Conservation (phyloP, 2,113 vertebrate species). For the Apteryx mantelli region DNA sequence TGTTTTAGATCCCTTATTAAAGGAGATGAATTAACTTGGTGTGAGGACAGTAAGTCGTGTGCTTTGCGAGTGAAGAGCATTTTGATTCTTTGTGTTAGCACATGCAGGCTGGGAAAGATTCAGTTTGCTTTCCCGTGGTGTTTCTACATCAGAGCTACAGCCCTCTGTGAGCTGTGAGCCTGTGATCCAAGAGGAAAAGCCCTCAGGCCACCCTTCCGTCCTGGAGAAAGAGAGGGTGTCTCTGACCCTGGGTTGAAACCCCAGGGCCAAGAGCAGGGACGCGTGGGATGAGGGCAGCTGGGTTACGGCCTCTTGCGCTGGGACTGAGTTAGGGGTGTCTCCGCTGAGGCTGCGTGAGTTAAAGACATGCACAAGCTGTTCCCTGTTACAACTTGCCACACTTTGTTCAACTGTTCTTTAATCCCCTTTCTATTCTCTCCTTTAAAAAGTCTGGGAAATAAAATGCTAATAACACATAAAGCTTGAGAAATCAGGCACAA, state of each 20-base stretch:
- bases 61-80: constrained; percentile 11
- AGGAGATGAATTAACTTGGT: not conserved
- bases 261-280: not conserved
- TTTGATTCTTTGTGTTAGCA: not conserved
- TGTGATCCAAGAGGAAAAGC: not conserved
- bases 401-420: not conserved
- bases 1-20: constrained; percentile 7
- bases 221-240: not conserved
- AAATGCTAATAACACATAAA: not conserved
- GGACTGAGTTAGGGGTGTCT: not conserved
- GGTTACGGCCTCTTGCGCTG: not conserved
- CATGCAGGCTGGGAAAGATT: not conserved
- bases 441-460: constrained; percentile 1
- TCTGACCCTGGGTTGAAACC: not conserved
- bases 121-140: not conserved
- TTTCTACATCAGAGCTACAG: not conserved
- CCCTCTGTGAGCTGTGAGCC: not conserved
- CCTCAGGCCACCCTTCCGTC: not conserved
- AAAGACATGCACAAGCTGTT: not conserved
- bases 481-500: constrained; percentile 20
- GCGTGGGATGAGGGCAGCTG: not conserved
- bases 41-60: not conserved
- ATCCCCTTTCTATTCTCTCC: not conserved
- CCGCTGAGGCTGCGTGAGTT: not conserved
- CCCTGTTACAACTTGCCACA: not conserved